These are phyloP conservation scores for Orchestia grillus DNA, from an alignment of 1,140 invertebrate species.

Conservation along the genomic window DNA sequence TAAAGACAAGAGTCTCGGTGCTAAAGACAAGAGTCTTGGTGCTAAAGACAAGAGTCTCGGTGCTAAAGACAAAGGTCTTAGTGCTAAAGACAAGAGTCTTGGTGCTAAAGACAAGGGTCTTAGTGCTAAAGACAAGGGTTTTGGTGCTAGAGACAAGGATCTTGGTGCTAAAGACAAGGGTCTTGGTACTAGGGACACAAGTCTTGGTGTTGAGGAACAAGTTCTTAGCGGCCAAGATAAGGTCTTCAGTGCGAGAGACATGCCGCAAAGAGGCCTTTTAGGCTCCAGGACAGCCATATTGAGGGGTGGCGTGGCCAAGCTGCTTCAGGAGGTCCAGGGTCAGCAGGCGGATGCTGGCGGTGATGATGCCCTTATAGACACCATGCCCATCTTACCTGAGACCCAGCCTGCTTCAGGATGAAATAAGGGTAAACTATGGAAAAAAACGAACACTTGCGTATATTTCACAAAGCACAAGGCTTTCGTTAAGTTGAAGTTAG, in stretches of 20 bases:
- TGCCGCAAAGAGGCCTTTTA: background rate
- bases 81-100: no score
- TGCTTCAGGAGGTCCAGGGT: background rate
- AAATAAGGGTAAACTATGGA: constrained; percentile 39
- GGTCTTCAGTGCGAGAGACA: background rate
- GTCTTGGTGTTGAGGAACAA: background rate
- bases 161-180: background rate
- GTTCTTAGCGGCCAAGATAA: background rate
- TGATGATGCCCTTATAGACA: background rate
- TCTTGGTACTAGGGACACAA: background rate
- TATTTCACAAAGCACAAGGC: constrained; percentile 27
- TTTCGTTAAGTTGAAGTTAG: constrained; percentile 20
- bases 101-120: background rate
- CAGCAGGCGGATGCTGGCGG: background rate
- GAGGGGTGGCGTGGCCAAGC: background rate
- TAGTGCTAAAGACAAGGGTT: no score
- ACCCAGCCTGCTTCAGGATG: constrained; percentile 29
- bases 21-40: background rate
- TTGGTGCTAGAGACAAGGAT: background rate
- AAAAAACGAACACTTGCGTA: constrained; percentile 2
- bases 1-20: background rate
- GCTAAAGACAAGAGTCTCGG: no score
- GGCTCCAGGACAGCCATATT: background rate
- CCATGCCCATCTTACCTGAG: constrained; percentile 19
- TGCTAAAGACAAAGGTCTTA: no score